Base-by-base conservation (phyloP, 1,140 invertebrate genomes). In the Dendroctonus ponderosae region DNA sequence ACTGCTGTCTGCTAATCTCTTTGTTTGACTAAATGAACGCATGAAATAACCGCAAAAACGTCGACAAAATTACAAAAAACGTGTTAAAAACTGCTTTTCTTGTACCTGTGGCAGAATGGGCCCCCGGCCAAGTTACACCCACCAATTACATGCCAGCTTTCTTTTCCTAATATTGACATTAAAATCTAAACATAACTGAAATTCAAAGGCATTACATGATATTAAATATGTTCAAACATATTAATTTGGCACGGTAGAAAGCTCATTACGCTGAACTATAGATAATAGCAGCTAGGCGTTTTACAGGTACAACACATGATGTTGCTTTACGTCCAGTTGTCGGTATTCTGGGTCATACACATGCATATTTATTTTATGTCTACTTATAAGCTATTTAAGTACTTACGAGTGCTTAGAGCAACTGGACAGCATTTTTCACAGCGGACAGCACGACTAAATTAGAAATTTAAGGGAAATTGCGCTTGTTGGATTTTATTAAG, bases 111-210 rank as follows among this genome's bases (percentile, higher is more conserved):
- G n/a, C n/a, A 46, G 8, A 11, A 46, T 46, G 8, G 12, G 12
- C 12, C 5, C 5, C 12, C 43, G 3, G 1, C 12, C 43, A 46
- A 46, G 43, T 46, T 46, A 11, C 3, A 46, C 43, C 43, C 43
- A 46, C 12, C 43, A 46, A 2, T 2, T 4, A 9, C 8, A 12
- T 46, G 8, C 43, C 43, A 12, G 12, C 43, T 46, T 46, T 46
- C 43, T 46, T 46, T 46, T 46, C 12, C 12, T 12, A 46, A 46
- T 46, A 46, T 46, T 46, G 8, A 12, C 43, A 46, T 46, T 46
- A 46, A 46, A 12, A 46, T 4, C 8, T 4, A 46, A 46, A 46
- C 43, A 11, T 11, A 46, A 9, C 12, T 9, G 43, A 4, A 9
- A 11, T 46, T 46, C 12, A 46, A 46, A 46, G 2, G 12, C 4